Evolutionary conservation across 2,113 vertebrate genomes (phyloP).

Genomic region (Notechis scutatus): DNA sequence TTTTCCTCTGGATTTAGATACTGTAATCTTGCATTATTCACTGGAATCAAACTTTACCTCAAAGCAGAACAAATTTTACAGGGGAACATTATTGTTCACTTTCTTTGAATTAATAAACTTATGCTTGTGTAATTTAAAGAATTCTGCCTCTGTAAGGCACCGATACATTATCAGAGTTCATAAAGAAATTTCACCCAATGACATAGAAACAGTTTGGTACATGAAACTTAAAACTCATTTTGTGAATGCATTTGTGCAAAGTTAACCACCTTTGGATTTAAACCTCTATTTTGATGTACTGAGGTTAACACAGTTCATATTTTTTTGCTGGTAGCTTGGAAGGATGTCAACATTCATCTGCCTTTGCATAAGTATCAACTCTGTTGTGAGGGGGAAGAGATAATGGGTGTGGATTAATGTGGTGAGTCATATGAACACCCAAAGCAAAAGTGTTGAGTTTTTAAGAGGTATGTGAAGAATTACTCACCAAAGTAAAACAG

Average conservation of each 20-base stretch:
- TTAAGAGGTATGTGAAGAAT: slow-evolving; percentile 56
- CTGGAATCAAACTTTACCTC: background rate
- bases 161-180: background rate
- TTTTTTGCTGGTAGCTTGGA: background rate
- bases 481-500: slow-evolving; percentile 29
- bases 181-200: background rate
- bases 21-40: background rate
- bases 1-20: background rate
- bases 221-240: background rate
- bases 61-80: background rate
- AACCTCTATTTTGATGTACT: slow-evolving; percentile 6
- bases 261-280: slow-evolving; percentile 17
- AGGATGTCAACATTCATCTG: background rate
- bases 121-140: background rate
- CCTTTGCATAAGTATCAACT: slow-evolving; percentile 30
- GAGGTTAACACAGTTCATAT: background rate
- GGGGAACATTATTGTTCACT: background rate
- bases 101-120: background rate
- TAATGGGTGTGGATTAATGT: slow-evolving; percentile 34
- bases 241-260: background rate
- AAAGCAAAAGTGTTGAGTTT: slow-evolving; percentile 38
- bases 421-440: slow-evolving; percentile 41
- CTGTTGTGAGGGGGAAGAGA: background rate
- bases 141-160: background rate
- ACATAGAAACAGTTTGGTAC: background rate